A percentile compares a stretch with the other conserved stretches of the same genome.
Evolutionary conservation across 2,888 invertebrate species (phyloP).

Genomic region (Phalangium opilio): DNA sequence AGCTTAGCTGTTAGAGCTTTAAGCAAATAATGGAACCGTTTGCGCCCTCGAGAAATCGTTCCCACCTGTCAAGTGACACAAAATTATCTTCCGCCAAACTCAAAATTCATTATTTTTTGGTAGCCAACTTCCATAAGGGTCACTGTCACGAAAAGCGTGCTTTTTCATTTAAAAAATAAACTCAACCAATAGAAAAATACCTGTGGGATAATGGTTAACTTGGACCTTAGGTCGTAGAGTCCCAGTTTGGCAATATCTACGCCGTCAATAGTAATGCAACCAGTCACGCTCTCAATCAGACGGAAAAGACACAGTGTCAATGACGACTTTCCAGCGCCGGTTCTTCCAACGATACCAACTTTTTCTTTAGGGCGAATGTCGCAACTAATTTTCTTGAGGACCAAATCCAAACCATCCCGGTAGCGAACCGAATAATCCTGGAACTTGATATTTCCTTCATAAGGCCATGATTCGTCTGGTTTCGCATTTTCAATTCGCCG

Average conservation of each 20-base stretch:
- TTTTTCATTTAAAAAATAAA: too few species aligned
- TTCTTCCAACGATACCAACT: too few species aligned
- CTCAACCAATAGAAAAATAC: too few species aligned
- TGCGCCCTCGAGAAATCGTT: too few species aligned
- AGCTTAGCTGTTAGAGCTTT: too few species aligned
- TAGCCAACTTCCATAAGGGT: too few species aligned
- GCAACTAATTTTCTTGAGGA: slow-evolving; percentile 62
- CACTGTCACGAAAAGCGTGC: too few species aligned
- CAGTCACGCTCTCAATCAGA: slow-evolving; percentile 9
- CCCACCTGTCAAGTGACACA: too few species aligned
- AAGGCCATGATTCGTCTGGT: neutral
- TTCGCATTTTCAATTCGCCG: neutral
- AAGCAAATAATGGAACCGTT: too few species aligned
- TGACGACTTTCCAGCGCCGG: slow-evolving; percentile 5
- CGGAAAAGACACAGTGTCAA: slow-evolving; percentile 11
- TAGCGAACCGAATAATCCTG: slow-evolving; percentile 68
- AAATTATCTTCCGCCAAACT: too few species aligned
- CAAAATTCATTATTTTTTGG: too few species aligned
- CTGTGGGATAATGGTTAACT: slow-evolving; percentile 15
- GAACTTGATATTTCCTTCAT: slow-evolving; percentile 58
- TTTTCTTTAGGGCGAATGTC: slow-evolving; percentile 65
- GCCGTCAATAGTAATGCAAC: slow-evolving; percentile 12
- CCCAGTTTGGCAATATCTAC: slow-evolving; percentile 9
- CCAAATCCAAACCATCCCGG: slow-evolving; percentile 66
- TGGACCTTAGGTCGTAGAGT: slow-evolving; percentile 10